phyloP scores from a whole-genome alignment of 2,888 invertebrate genomes.

The Norana najaformis region DNA sequence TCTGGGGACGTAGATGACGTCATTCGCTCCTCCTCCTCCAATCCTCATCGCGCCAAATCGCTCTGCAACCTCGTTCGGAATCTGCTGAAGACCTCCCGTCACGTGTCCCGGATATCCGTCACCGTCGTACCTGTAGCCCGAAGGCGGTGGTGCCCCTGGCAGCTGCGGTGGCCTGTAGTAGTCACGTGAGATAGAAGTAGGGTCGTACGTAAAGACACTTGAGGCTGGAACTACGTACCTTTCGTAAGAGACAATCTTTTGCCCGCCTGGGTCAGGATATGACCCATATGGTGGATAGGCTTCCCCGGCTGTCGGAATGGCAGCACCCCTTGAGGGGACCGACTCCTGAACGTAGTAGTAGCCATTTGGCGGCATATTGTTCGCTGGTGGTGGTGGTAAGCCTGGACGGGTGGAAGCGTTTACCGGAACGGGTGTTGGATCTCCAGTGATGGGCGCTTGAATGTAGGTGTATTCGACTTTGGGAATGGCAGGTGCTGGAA shows the following conservation, averaged over 20 bases:
- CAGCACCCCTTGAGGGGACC: not conserved
- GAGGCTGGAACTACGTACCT: constrained; percentile 1
- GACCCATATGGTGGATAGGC: not conserved
- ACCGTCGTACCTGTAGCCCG: not conserved
- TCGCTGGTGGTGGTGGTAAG: not conserved
- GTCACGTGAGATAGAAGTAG: not conserved
- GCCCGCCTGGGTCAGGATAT: not conserved
- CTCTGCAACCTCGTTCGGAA: not conserved
- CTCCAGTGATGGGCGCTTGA: not conserved
- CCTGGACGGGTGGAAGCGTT: not conserved
- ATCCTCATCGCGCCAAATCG: not conserved
- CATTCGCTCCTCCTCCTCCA: not conserved
- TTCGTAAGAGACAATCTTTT: not conserved
- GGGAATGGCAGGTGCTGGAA: no score
- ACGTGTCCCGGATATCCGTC: not conserved
- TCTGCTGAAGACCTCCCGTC: not conserved
- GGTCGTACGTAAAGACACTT: not conserved
- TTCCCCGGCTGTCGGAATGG: not conserved
- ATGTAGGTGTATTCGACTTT: not conserved
- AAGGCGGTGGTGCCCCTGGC: not conserved
- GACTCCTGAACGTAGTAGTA: not conserved
- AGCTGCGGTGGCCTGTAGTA: not conserved
- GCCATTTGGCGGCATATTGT: not conserved
- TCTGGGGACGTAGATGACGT: not conserved
- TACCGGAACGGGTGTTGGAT: not conserved